A percentile compares a stretch with the other conserved stretches of the same genome.
These are phyloP conservation scores for Danionella dracula DNA, from an alignment of 2,797 vertebrate species.

Conservation along the genomic window DNA sequence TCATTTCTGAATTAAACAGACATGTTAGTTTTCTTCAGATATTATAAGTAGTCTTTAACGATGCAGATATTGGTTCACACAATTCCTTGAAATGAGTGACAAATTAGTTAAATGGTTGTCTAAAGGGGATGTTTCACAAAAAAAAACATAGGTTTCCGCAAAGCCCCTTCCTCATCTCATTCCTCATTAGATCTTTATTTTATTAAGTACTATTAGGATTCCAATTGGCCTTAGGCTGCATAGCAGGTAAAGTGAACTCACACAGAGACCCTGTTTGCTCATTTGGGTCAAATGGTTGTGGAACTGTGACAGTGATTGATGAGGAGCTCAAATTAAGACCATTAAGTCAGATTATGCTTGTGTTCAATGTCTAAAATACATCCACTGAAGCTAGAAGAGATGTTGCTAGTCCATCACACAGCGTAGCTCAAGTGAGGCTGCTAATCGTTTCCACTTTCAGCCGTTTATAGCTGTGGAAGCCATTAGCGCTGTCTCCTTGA, in stretches of 20 bases:
- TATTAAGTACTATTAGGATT: not conserved
- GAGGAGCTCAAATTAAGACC: slow-evolving; percentile 29
- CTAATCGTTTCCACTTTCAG: slow-evolving; percentile 69
- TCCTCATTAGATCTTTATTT: slow-evolving; percentile 21
- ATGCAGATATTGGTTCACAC: too few species aligned
- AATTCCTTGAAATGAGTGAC: too few species aligned
- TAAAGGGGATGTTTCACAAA: too few species aligned
- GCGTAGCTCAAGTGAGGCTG: slow-evolving; percentile 24
- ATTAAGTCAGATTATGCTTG: slow-evolving; percentile 12
- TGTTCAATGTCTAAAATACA: slow-evolving; percentile 13
- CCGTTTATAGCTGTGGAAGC: slow-evolving; percentile 65
- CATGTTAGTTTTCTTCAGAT: too few species aligned
- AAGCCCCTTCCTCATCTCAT: slow-evolving; percentile 7
- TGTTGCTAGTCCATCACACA: slow-evolving; percentile 20
- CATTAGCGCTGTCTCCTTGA: slow-evolving; percentile 59
- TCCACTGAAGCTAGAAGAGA: slow-evolving; percentile 9
- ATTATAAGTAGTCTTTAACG: too few species aligned
- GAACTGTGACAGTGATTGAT: slow-evolving; percentile 59
- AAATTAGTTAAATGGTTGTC: too few species aligned
- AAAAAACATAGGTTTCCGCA: too few species aligned
- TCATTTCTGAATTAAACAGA: too few species aligned
- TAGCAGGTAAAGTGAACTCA: slow-evolving; percentile 54
- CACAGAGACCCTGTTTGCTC: slow-evolving; percentile 58
- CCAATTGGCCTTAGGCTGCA: not conserved
- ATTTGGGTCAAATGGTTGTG: slow-evolving; percentile 56